Base-by-base conservation (phyloP, 2,113 vertebrate species). In the Loxodonta africana region DNA sequence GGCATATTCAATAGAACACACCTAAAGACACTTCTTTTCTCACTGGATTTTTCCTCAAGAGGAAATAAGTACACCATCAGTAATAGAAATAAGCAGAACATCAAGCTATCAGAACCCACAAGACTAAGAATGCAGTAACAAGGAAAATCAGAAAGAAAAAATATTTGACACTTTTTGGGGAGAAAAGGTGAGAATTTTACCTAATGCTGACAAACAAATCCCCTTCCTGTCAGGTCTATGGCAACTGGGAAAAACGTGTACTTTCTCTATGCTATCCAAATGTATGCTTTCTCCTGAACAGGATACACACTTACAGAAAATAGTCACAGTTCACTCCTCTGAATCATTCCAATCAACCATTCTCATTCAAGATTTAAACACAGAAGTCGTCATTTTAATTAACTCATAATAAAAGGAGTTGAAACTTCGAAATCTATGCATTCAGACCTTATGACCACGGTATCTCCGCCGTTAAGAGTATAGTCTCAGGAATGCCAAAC, bases 181-280 rank as follows among this genome's bases (percentile, higher is more conserved):
- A 20, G 4, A 80, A 65, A 57, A 41, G 23, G 23, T 44, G 15
- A n/a, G 28, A 48, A 88, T 91, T 96, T 86, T 78, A 63, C 67
- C 30, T 62, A 86, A 71, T 57, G 30, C 63, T 86, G 30, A 95
- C 33, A 93, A 96, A 92, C 6, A 87, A 86, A 96, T 26, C 8
- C 37, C 37, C 46, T 88, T 96, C 28, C 87, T 46, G 57, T 78
- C 21, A 83, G 17, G 83, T 85, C 26, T 77, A 30, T 73, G n/a
- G n/a, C 60, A 86, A 71, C 4, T 23, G 0, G 10, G 46, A 7
- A 15, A 57, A 95, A 63, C 5, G 30, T 33, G 0, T 69, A 48
- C 33, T 48, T 73, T 37, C 20, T 80, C 63, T 28, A 30, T 26
- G 17, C 5, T 95, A 21, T 48, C 76, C 81, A 90, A 96, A 80